A percentile compares a stretch with the other conserved stretches of the same genome.
Evolutionary conservation across 2,888 invertebrate species (phyloP).

Genomic region (Meiosimyza decipiens): DNA sequence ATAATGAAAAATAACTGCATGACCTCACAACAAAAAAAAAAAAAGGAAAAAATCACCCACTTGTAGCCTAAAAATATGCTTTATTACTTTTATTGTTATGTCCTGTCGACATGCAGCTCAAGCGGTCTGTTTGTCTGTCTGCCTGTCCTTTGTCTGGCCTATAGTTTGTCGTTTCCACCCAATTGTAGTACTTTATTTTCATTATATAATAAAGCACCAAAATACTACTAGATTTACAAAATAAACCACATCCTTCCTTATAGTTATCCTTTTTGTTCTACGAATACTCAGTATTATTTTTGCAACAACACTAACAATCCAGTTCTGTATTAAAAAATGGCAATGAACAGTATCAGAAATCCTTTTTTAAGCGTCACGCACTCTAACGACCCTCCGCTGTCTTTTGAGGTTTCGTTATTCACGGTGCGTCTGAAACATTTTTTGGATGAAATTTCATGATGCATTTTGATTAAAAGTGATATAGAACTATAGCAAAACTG

Average conservation of each 20-base stretch:
- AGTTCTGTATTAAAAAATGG: neutral
- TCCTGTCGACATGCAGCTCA: slow-evolving; percentile 1
- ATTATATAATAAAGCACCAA: slow-evolving; percentile 25
- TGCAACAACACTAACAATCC: too few relatives aligned
- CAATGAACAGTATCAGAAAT: neutral
- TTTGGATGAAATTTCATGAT: too few relatives aligned
- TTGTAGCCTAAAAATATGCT: slow-evolving; percentile 35
- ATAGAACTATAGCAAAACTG: too few relatives aligned
- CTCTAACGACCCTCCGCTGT: neutral
- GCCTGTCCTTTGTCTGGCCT: slow-evolving; percentile 4
- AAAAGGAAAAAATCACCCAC: slow-evolving; percentile 20
- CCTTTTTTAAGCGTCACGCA: slow-evolving; percentile 11
- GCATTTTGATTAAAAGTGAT: too few relatives aligned
- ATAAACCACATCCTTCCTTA: slow-evolving; percentile 31
- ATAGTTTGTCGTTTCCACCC: too few relatives aligned
- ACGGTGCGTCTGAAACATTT: neutral
- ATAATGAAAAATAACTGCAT: slow-evolving; percentile 38
- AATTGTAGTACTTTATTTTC: slow-evolving; percentile 22
- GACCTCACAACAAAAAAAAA: neutral
- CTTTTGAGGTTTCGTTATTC: neutral
- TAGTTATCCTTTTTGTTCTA: neutral
- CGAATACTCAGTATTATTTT: too few relatives aligned
- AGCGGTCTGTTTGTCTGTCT: slow-evolving; percentile 7
- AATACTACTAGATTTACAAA: slow-evolving; percentile 29
- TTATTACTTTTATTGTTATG: slow-evolving; percentile 37